Evolutionary conservation across 2,113 vertebrate genomes (phyloP).

Genomic region (Lanius ludovicianus): DNA sequence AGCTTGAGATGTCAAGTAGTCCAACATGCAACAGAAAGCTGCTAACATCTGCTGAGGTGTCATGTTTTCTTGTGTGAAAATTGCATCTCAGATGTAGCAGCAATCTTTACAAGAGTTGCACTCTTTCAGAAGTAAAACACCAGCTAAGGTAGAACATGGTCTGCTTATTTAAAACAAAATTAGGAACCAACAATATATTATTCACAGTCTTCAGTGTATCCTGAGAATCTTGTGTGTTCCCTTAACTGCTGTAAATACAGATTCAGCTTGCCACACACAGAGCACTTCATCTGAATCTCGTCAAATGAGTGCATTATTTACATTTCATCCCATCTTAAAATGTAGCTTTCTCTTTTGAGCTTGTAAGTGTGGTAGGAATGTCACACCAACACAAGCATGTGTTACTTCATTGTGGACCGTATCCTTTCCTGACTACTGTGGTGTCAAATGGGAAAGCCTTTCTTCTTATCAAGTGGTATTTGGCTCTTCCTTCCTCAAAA

Average conservation of each 20-base stretch:
- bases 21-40: background rate
- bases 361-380: background rate
- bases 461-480: background rate
- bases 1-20: background rate
- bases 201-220: background rate
- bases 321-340: conserved; percentile 19
- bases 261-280: conserved; percentile 59
- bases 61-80: background rate
- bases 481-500: background rate
- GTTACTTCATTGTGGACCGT: background rate
- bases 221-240: conserved; percentile 23
- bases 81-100: background rate
- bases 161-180: conserved; percentile 42
- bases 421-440: background rate
- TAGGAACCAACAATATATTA: background rate
- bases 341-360: background rate
- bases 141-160: background rate
- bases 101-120: background rate
- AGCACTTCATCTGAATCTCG: conserved; percentile 35
- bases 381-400: background rate
- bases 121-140: background rate
- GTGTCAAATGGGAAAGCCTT: background rate
- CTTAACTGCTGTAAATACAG: conserved; percentile 43
- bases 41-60: background rate
- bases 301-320: conserved; percentile 43